Conservation (phyloP, 2,113 vertebrate genomes). For the Okapia johnstoni region DNA sequence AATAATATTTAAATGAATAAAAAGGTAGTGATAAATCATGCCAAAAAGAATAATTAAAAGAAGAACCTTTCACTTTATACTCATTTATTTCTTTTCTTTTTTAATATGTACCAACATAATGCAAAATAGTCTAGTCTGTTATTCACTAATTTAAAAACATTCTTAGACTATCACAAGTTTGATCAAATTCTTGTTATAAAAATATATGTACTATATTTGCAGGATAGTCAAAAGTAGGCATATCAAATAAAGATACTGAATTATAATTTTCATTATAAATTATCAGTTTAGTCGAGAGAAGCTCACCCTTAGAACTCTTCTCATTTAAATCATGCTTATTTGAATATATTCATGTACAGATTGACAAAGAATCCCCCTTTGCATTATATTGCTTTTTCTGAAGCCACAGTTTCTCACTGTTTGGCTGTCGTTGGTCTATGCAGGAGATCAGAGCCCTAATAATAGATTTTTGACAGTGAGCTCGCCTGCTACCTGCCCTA, state of each 20-base stretch:
- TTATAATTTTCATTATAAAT: constrained; percentile 74
- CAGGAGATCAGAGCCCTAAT: constrained; percentile 87
- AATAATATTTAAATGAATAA: constrained; percentile 44
- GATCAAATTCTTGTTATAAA: constrained; percentile 24
- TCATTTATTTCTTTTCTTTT: constrained; percentile 37
- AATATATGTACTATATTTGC: background rate
- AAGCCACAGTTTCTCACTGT: constrained; percentile 66
- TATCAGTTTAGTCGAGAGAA: constrained; percentile 74
- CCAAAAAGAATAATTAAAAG: constrained; percentile 14
- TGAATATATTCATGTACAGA: constrained; percentile 76
- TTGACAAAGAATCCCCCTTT: constrained; percentile 74
- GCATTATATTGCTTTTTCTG: constrained; percentile 63
- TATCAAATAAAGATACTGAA: constrained; percentile 56
- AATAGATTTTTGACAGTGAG: constrained; percentile 88
- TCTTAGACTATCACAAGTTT: background rate
- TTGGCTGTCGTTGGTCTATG: constrained; percentile 76
- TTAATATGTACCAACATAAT: background rate
- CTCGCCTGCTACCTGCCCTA: constrained; percentile 84
- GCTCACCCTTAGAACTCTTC: constrained; percentile 69
- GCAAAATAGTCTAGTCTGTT: constrained; percentile 43
- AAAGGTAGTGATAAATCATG: background rate
- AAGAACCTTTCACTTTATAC: constrained; percentile 52
- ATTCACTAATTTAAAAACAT: constrained; percentile 15
- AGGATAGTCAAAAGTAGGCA: constrained; percentile 49
- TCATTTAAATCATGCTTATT: constrained; percentile 69